Conservation (phyloP, 2,888 invertebrate species). For the Polymixis lichenea region DNA sequence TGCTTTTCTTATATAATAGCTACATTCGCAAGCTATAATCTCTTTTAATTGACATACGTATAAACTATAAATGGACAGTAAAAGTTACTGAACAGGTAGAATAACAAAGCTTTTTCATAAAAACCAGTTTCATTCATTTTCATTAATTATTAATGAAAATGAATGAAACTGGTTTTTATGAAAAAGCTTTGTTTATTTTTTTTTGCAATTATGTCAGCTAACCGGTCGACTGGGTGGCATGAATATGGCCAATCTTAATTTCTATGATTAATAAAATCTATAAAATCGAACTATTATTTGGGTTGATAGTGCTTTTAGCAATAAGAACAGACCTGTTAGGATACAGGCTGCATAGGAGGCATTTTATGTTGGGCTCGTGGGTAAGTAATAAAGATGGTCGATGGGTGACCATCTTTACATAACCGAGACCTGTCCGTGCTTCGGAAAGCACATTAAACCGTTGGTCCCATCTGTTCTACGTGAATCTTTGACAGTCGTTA, state of each 20-base stretch:
- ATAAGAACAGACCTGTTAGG: too few relatives aligned
- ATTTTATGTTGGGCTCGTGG: too few relatives aligned
- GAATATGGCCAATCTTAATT: not conserved
- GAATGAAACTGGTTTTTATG: constrained; percentile 11
- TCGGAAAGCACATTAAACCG: too few relatives aligned
- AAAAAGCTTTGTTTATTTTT: constrained; percentile 24
- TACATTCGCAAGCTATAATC: constrained; percentile 14
- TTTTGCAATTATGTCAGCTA: not conserved
- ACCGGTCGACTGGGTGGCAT: constrained; percentile 1
- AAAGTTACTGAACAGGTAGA: constrained; percentile 26
- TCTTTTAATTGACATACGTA: constrained; percentile 13
- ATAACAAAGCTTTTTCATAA: too few relatives aligned
- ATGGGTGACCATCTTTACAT: too few relatives aligned
- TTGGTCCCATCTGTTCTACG: too few relatives aligned
- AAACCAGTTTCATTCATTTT: too few relatives aligned
- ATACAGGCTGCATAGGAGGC: too few relatives aligned
- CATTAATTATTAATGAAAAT: constrained; percentile 12
- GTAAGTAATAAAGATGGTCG: too few relatives aligned
- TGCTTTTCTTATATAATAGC: constrained; percentile 26
- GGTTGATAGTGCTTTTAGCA: not conserved
- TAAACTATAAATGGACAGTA: constrained; percentile 10
- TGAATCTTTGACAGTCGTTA: too few relatives aligned
- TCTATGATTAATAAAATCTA: not conserved
- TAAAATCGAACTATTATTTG: not conserved
- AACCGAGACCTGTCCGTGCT: too few relatives aligned